A percentile compares a stretch with the other conserved stretches of the same genome.
Conservation (phyloP, 2,888 invertebrate species). For the Eupithecia dodoneata region DNA sequence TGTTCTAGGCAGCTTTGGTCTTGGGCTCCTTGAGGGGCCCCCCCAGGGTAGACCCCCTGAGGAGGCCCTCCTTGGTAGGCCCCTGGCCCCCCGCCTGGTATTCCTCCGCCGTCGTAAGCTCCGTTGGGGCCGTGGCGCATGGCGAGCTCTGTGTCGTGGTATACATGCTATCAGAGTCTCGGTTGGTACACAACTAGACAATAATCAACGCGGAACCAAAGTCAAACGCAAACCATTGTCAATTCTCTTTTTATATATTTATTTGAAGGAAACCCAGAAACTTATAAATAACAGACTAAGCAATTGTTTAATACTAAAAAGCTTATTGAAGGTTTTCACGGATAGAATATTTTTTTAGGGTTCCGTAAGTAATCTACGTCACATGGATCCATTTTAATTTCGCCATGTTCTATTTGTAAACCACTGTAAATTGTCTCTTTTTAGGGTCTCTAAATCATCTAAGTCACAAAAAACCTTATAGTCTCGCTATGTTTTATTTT, state of each 20-base stretch:
- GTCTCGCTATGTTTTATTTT: neutral
- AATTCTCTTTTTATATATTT: neutral
- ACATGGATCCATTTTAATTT: neutral
- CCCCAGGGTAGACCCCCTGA: neutral
- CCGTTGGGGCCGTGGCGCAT: constrained; percentile 68
- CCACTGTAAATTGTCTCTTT: neutral
- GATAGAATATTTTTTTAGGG: neutral
- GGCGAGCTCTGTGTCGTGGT: constrained; percentile 64
- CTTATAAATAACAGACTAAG: too few species aligned
- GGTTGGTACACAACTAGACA: neutral
- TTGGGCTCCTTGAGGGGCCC: constrained; percentile 39
- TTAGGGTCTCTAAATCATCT: neutral
- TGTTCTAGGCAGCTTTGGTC: constrained; percentile 76
- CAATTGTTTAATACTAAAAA: too few species aligned
- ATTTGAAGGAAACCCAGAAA: too few species aligned
- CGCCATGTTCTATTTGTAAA: neutral
- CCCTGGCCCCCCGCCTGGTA: constrained; percentile 27
- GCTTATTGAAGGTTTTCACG: too few species aligned
- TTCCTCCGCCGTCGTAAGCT: constrained; percentile 69
- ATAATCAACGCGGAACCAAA: neutral
- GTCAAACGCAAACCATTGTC: neutral
- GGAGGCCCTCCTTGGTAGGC: constrained; percentile 38
- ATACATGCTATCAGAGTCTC: constrained; percentile 4
- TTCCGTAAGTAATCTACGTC: neutral
- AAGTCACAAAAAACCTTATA: neutral